Percentiles rank a stretch among this genome's conserved stretches.
phyloP scores from a whole-genome alignment of 2,797 vertebrate species.

The Pempheris klunzingeri region DNA sequence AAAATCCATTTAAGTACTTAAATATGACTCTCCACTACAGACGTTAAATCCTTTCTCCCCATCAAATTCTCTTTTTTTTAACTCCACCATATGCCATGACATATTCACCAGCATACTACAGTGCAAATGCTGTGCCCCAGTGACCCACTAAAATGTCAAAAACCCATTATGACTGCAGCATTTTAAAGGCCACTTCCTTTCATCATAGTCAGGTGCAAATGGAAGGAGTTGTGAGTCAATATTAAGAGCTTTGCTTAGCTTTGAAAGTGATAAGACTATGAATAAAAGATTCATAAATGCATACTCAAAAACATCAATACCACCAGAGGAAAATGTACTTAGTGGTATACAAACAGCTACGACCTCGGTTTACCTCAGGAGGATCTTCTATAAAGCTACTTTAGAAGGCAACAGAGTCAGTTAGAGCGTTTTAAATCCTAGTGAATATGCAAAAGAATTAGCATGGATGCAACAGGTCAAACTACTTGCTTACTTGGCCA shows the following conservation, averaged over 20 bases:
- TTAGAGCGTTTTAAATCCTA: not conserved
- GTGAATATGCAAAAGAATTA: conserved; percentile 15
- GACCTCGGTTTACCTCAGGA: conserved; percentile 25
- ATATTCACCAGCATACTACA: not conserved
- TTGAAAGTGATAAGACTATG: not conserved
- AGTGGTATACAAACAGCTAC: not conserved
- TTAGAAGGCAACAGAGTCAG: not conserved
- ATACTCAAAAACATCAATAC: not conserved
- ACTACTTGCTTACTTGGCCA: conserved; percentile 43
- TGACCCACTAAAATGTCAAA: conserved; percentile 50
- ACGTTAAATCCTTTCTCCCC: not conserved
- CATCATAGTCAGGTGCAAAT: conserved; percentile 37
- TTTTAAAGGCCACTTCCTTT: conserved; percentile 55
- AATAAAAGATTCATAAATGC: not conserved
- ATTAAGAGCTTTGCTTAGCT: not conserved
- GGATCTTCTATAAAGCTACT: not conserved
- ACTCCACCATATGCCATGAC: not conserved
- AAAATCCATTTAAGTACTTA: not conserved
- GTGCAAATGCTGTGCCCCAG: not conserved
- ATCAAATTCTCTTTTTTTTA: not conserved
- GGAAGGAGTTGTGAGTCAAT: conserved; percentile 19
- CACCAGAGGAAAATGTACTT: not conserved
- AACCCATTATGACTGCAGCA: conserved; percentile 38
- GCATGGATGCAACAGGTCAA: conserved; percentile 73
- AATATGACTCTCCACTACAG: conserved; percentile 13